Percentiles rank a stretch among this genome's conserved stretches.
Conservation (phyloP, 1,140 invertebrate genomes). For the Orchestia grillus region DNA sequence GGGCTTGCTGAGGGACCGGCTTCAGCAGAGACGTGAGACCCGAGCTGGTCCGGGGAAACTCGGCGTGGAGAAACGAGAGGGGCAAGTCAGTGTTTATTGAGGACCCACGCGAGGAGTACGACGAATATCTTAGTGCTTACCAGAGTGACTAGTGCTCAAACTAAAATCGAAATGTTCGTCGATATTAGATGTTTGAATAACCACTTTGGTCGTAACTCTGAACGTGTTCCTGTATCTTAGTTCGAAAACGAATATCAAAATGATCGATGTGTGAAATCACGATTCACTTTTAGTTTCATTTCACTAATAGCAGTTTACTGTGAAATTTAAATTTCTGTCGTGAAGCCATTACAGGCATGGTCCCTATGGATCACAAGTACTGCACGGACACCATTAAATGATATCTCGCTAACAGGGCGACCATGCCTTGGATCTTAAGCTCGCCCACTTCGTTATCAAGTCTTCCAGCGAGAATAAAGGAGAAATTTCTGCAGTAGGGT, state of each 20-base stretch:
- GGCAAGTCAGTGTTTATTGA: conserved; percentile 26
- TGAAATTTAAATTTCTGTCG: not conserved
- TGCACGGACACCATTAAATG: not conserved
- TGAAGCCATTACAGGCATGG: not conserved
- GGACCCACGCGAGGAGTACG: not conserved
- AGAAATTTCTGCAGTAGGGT: not conserved
- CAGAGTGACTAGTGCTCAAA: not conserved
- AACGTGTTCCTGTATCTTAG: not conserved
- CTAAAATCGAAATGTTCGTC: not conserved
- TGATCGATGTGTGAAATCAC: not conserved
- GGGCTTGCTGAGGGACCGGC: not conserved
- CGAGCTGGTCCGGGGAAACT: not conserved
- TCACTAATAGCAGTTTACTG: not conserved
- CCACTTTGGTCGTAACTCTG: not conserved
- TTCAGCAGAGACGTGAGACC: not conserved
- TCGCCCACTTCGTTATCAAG: not conserved
- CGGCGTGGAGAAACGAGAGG: not conserved
- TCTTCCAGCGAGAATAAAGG: not conserved
- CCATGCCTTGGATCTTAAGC: no score
- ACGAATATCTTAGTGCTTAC: not conserved
- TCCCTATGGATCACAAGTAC: not conserved
- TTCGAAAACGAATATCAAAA: not conserved
- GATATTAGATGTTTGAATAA: not conserved
- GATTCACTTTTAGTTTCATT: not conserved
- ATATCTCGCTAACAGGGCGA: not conserved